phyloP scores from a whole-genome alignment of 1,140 invertebrate species.

The Bombus affinis region DNA sequence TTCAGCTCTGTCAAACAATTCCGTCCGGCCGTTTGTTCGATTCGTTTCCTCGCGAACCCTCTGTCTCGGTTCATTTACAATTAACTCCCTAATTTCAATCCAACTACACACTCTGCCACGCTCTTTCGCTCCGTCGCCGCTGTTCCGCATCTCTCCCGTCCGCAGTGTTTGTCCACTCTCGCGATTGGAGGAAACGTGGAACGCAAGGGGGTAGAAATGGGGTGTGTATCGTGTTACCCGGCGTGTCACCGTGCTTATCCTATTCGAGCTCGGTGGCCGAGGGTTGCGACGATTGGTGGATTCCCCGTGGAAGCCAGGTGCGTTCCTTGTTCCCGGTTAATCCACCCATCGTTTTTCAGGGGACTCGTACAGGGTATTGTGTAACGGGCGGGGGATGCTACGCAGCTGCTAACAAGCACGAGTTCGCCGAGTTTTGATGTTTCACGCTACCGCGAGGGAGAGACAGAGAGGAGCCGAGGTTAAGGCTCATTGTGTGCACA shows the following conservation, averaged over 20 bases:
- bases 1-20: conserved; percentile 2
- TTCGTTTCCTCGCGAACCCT: conserved; percentile 23
- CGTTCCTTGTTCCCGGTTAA: conserved; percentile 75
- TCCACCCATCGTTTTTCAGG: conserved; percentile 79
- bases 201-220: not conserved
- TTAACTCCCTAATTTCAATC: conserved; percentile 40
- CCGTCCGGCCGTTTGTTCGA: conserved; percentile 18
- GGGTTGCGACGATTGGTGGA: conserved; percentile 70
- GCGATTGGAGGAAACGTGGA: conserved; percentile 38
- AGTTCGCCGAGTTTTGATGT: conserved; percentile 72
- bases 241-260: conserved; percentile 62
- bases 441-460: conserved; percentile 17
- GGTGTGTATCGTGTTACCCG: conserved; percentile 18
- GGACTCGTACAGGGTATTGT: conserved; percentile 76
- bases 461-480: not conserved
- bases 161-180: not conserved
- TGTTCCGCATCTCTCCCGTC: not conserved
- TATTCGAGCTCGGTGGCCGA: conserved; percentile 10
- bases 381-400: conserved; percentile 79
- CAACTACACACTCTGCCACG: not conserved
- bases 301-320: conserved; percentile 78
- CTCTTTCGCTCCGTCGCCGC: not conserved
- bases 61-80: conserved; percentile 36
- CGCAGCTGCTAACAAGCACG: conserved; percentile 81
- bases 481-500: conserved; percentile 35